A percentile compares a stretch with the other conserved stretches of the same genome.
phyloP scores from a whole-genome alignment of 2,113 vertebrate species.

The Corydoras maculifer region DNA sequence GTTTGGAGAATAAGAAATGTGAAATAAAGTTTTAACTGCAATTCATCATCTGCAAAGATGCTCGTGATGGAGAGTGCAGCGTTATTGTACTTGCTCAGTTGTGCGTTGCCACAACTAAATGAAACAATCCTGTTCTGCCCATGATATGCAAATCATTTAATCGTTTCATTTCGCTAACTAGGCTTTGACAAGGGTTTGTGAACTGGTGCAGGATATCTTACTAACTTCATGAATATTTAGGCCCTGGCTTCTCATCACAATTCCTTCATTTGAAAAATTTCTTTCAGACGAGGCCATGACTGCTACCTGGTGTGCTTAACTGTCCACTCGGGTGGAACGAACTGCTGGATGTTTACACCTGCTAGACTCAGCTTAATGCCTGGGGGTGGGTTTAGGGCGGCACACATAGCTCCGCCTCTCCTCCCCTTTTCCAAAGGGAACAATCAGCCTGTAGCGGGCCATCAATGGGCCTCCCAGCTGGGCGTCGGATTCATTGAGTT shows the following conservation, averaged over 20 bases:
- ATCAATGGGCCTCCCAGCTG: constrained; percentile 58
- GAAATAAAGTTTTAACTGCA: no score
- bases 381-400: constrained; percentile 64
- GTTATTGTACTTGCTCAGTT: no score
- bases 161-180: constrained; percentile 19
- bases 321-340: constrained; percentile 55
- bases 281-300: constrained; percentile 9
- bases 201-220: constrained; percentile 56
- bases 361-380: constrained; percentile 63
- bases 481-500: constrained; percentile 59
- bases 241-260: constrained; percentile 11
- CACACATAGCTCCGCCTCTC: constrained; percentile 61
- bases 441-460: constrained; percentile 60
- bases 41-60: no score
- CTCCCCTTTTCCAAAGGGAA: constrained; percentile 64
- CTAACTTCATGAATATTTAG: constrained; percentile 56
- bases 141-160: no score
- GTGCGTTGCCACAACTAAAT: no score
- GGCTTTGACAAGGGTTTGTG: constrained; percentile 34
- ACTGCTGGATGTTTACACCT: constrained; percentile 68
- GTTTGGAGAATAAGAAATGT: no score
- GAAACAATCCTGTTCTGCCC: no score
- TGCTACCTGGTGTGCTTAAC: constrained; percentile 54
- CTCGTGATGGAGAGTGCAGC: no score
- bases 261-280: no score